A percentile compares a stretch with the other conserved stretches of the same genome.
These are phyloP conservation scores for Halictus quadricinctus DNA, from an alignment of 2,888 invertebrate species.

Conservation along the genomic window DNA sequence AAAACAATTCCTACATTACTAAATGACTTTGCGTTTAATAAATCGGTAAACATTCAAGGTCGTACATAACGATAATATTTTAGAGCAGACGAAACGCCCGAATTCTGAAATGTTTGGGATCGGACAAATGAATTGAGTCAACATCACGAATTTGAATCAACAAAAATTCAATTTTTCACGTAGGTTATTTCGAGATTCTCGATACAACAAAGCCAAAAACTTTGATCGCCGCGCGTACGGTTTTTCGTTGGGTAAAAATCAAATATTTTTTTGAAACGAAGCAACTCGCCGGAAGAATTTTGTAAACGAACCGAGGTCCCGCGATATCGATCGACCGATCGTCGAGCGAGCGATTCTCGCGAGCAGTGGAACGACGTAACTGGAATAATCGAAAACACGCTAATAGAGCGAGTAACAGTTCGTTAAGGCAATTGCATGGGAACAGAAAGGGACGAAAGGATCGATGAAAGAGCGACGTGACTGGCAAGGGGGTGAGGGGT, in stretches of 20 bases:
- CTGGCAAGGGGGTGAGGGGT: background rate
- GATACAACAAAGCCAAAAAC: background rate
- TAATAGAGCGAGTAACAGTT: slow-evolving; percentile 42
- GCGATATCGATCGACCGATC: background rate
- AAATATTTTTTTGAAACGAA: background rate
- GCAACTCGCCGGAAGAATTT: background rate
- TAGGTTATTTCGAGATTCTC: background rate
- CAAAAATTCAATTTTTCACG: no score
- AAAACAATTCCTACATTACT: no score
- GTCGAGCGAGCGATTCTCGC: background rate
- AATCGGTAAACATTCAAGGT: no score
- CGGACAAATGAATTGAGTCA: no score
- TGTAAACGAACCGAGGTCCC: background rate
- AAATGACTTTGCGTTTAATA: no score
- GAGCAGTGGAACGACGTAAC: background rate
- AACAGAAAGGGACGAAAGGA: slow-evolving; percentile 41
- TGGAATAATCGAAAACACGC: slow-evolving; percentile 43
- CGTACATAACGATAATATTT: no score
- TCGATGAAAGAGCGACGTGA: slow-evolving; percentile 18
- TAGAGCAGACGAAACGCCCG: no score
- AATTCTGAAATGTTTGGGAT: no score
- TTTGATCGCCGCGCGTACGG: background rate
- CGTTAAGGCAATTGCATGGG: slow-evolving; percentile 53
- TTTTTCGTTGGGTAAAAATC: background rate
- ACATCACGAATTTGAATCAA: no score